phyloP scores from a whole-genome alignment of 2,113 vertebrate species.

The Rhabdornis inornatus region DNA sequence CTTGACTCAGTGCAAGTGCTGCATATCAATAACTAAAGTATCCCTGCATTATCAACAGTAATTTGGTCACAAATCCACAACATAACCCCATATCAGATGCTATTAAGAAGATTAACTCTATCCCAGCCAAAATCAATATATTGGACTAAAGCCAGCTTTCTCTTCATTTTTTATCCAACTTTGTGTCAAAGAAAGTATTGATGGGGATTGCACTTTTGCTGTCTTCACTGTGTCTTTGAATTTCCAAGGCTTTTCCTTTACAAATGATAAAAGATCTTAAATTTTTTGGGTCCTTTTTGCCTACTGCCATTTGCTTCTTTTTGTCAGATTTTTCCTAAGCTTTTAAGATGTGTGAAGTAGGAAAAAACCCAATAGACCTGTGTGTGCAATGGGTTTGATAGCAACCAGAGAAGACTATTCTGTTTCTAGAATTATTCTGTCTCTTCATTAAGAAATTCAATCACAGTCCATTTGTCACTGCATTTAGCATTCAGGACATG shows the following conservation, averaged over 20 bases:
- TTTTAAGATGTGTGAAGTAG: not conserved
- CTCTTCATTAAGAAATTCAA: not conserved
- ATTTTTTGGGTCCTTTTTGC: not conserved
- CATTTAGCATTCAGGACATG: not conserved
- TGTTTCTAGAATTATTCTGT: not conserved
- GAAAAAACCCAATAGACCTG: not conserved
- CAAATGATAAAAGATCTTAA: not conserved
- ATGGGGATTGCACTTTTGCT: not conserved
- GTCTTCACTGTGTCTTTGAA: not conserved
- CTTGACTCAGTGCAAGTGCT: not conserved
- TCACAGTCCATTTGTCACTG: not conserved
- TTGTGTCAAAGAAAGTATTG: not conserved
- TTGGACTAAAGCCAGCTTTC: not conserved
- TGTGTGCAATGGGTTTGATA: not conserved
- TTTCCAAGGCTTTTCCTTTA: not conserved
- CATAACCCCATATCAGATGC: not conserved
- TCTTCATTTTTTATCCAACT: not conserved
- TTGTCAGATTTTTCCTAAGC: not conserved
- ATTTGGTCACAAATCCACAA: not conserved
- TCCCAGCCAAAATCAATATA: not conserved
- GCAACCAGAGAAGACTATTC: not conserved
- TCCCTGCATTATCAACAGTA: not conserved
- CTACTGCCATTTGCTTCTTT: not conserved
- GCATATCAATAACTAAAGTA: not conserved
- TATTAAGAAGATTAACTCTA: not conserved